Conservation (phyloP, 2,797 vertebrate genomes). For the Scyliorhinus canicula region DNA sequence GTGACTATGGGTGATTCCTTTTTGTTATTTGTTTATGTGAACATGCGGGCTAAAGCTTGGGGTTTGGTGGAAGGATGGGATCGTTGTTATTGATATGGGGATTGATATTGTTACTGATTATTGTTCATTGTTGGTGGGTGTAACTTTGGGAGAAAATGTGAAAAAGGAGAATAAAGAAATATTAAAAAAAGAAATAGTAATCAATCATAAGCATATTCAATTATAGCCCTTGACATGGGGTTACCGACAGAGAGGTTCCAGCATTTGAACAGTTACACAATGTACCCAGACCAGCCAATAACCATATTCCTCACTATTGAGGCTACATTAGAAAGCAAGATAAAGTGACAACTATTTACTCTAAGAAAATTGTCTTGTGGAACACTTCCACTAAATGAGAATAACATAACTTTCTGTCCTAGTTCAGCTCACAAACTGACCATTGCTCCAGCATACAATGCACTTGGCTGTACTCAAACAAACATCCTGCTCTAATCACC, state of each 20-base stretch:
- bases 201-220: not conserved
- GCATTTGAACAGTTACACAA: not conserved
- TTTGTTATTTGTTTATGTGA: too few species aligned
- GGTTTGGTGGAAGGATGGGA: too few species aligned
- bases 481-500: constrained; percentile 14
- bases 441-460: not conserved
- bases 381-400: not conserved
- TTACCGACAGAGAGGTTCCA: not conserved
- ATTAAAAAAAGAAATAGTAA: not conserved
- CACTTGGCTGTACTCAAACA: constrained; percentile 15
- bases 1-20: too few species aligned
- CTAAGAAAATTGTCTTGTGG: not conserved
- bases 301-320: not conserved
- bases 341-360: not conserved
- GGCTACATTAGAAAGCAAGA: not conserved
- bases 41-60: too few species aligned
- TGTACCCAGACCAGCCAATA: not conserved
- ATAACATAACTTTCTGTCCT: not conserved
- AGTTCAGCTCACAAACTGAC: not conserved
- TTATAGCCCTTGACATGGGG: not conserved
- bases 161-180: too few species aligned
- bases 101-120: too few species aligned
- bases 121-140: too few species aligned
- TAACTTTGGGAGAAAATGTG: too few species aligned
- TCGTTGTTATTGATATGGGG: too few species aligned